phyloP scores from a whole-genome alignment of 2,797 vertebrate genomes.

The Pipistrellus nathusii region DNA sequence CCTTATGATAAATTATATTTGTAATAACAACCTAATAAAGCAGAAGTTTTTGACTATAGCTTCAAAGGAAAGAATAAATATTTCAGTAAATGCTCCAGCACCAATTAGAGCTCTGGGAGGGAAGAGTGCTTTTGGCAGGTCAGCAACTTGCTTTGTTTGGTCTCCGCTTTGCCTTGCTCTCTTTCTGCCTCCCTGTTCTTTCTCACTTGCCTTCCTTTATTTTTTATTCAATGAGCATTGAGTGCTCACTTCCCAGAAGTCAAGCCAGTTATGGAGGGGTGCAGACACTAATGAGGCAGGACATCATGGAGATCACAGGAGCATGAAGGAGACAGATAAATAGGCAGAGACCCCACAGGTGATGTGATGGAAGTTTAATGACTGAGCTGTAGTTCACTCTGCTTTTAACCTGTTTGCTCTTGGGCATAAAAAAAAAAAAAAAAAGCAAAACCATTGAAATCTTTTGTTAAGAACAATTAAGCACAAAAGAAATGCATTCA shows the following conservation, averaged over 20 bases:
- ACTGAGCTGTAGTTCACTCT: not conserved
- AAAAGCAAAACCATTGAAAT: not conserved
- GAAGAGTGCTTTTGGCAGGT: not conserved
- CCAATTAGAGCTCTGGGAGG: not conserved
- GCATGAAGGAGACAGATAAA: not conserved
- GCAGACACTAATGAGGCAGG: slow-evolving; percentile 18
- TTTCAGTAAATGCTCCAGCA: not conserved
- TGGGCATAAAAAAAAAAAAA: not conserved
- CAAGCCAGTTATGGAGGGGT: not conserved
- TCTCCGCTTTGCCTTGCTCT: slow-evolving; percentile 44
- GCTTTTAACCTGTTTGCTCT: not conserved
- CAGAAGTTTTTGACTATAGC: not conserved
- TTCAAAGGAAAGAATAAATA: slow-evolving; percentile 50
- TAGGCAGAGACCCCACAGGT: not conserved
- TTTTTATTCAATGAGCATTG: slow-evolving; percentile 46
- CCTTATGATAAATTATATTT: not conserved
- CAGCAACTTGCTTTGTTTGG: slow-evolving; percentile 1
- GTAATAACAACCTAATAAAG: not conserved
- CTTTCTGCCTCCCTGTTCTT: not conserved
- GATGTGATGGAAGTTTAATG: not conserved
- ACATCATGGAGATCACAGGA: not conserved
- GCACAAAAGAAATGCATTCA: not conserved
- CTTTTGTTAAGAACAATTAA: not conserved
- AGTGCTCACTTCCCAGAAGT: not conserved
- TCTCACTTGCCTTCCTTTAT: not conserved